Evolutionary conservation across 2,113 vertebrate genomes (phyloP).

Genomic region (Gallinago jamesoni): DNA sequence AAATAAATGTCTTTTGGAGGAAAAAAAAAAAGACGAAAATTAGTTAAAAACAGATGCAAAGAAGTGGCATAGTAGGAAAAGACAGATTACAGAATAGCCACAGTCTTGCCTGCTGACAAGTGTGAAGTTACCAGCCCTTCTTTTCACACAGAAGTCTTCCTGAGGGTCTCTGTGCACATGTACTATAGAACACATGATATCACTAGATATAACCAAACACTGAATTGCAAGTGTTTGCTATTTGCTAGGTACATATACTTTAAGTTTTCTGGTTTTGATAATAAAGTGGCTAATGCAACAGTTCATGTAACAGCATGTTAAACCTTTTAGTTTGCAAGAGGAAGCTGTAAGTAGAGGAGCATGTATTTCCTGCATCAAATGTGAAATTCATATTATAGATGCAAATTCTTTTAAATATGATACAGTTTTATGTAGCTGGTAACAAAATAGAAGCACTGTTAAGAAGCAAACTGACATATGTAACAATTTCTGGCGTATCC

Average conservation of each 20-base stretch:
- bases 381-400: not conserved
- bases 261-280: not conserved
- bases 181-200: not conserved
- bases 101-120: not conserved
- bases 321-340: not conserved
- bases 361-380: not conserved
- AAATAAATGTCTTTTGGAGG: not conserved
- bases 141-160: not conserved
- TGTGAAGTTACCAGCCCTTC: not conserved
- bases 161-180: not conserved
- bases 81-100: not conserved
- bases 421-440: not conserved
- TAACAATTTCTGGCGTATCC: not conserved
- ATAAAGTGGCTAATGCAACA: not conserved
- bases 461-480: accelerated
- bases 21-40: not conserved
- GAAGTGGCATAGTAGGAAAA: not conserved
- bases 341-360: not conserved
- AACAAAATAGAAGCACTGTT: not conserved
- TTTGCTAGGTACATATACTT: not conserved
- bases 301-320: too few species aligned
- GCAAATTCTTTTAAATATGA: not conserved
- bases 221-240: not conserved
- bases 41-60: not conserved
- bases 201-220: not conserved